phyloP scores from a whole-genome alignment of 2,113 vertebrate genomes.

The Callocephalon fimbriatum region DNA sequence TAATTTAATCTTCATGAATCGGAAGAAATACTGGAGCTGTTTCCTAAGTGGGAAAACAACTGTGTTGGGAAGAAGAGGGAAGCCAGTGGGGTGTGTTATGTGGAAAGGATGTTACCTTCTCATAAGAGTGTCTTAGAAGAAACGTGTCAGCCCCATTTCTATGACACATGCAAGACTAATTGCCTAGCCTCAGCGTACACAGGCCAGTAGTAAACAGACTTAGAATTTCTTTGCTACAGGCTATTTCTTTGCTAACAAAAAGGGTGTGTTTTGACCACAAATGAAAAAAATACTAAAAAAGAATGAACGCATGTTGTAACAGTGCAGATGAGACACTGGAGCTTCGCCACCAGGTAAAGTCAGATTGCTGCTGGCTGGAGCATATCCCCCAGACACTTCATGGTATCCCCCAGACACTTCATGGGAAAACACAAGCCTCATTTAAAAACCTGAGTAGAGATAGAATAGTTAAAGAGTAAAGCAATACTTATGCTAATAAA shows the following conservation, averaged over 20 bases:
- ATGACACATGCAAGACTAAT: not conserved
- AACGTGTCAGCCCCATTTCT: not conserved
- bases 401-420: not conserved
- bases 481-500: not conserved
- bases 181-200: not conserved
- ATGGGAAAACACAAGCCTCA: not conserved
- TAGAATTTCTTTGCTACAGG: slow-evolving; percentile 13
- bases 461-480: not conserved
- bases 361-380: not conserved
- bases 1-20: not conserved
- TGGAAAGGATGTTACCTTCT: not conserved
- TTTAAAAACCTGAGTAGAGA: not conserved
- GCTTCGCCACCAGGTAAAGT: not conserved
- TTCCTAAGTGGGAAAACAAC: not conserved
- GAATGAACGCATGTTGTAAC: not conserved
- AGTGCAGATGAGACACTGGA: not conserved
- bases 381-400: not conserved
- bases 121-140: not conserved
- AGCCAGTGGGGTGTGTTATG: not conserved
- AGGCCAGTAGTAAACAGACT: not conserved
- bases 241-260: slow-evolving; percentile 8
- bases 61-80: not conserved
- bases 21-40: not conserved
- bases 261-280: slow-evolving; percentile 43
- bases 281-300: not conserved